These are phyloP conservation scores for Sebastes fasciatus DNA, from an alignment of 2,113 vertebrate species.

Conservation along the genomic window DNA sequence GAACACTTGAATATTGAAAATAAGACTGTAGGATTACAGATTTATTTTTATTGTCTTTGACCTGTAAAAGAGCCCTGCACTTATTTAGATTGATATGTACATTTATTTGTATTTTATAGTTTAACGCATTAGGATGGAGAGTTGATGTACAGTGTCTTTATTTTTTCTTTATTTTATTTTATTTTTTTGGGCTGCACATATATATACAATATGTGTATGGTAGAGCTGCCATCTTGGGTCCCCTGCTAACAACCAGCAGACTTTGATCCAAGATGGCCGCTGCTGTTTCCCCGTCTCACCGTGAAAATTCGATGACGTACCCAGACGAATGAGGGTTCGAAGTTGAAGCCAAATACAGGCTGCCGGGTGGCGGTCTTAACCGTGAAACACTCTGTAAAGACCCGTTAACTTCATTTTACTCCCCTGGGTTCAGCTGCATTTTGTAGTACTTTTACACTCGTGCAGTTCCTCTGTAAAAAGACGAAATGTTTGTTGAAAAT, in stretches of 20 bases:
- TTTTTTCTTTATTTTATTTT: conserved; percentile 17
- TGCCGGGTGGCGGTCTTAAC: not conserved
- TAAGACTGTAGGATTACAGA: conserved; percentile 60
- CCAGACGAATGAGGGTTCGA: not conserved
- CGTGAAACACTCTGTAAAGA: conserved; percentile 41
- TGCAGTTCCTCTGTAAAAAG: conserved; percentile 75
- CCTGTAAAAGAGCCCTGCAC: conserved; percentile 56
- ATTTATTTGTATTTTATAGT: conserved; percentile 78
- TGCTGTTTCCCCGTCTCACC: not conserved
- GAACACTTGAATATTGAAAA: conserved; percentile 48
- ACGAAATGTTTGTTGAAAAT: conserved; percentile 64
- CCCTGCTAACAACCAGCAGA: conserved; percentile 17
- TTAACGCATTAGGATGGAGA: conserved; percentile 62
- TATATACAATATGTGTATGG: conserved; percentile 2
- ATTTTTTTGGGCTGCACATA: conserved; percentile 21
- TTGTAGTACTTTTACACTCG: conserved; percentile 74
- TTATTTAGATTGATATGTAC: conserved; percentile 66
- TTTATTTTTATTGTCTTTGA: conserved; percentile 67
- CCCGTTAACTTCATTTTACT: conserved; percentile 44
- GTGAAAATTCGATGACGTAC: not conserved
- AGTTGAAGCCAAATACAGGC: conserved; percentile 5
- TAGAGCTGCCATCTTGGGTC: conserved; percentile 47
- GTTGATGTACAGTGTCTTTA: conserved; percentile 65
- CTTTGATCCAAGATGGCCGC: conserved; percentile 50
- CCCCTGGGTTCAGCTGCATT: conserved; percentile 59